These are phyloP conservation scores for Andrena cerasifolii DNA, from an alignment of 1,140 invertebrate genomes.

Conservation along the genomic window DNA sequence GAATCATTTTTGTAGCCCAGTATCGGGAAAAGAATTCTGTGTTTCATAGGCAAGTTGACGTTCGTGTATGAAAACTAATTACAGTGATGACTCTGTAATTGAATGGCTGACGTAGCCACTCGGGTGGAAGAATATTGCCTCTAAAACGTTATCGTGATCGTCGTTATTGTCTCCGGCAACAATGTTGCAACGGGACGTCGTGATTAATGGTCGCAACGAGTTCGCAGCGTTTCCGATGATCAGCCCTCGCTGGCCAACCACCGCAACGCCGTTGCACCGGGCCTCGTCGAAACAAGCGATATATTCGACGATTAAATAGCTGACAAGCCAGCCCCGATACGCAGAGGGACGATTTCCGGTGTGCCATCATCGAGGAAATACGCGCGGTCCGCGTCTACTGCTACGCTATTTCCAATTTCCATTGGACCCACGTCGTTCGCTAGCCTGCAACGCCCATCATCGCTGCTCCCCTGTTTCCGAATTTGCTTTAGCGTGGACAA, in stretches of 20 bases:
- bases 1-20: too few species aligned
- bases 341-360: conserved; percentile 27
- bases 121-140: neutral
- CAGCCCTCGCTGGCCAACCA: neutral
- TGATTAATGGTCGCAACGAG: conserved; percentile 43
- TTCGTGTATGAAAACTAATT: too few species aligned
- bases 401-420: conserved; percentile 29
- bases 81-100: neutral
- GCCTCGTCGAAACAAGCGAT: conserved; percentile 28
- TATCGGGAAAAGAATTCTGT: too few species aligned
- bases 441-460: neutral
- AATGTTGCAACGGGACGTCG: neutral
- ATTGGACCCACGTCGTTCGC: neutral
- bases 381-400: neutral
- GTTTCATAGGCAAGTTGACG: too few species aligned
- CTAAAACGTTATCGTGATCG: neutral
- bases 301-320: conserved; percentile 37
- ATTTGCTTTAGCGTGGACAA: conserved; percentile 3
- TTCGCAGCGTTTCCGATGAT: conserved; percentile 26
- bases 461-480: conserved; percentile 3
- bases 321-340: neutral
- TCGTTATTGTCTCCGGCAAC: neutral
- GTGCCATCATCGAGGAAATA: conserved; percentile 24
- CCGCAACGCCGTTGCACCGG: neutral
- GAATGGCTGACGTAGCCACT: neutral